A percentile compares a stretch with the other conserved stretches of the same genome.
Evolutionary conservation across 1,140 invertebrate species (phyloP).

Genomic region (Anastrepha obliqua): DNA sequence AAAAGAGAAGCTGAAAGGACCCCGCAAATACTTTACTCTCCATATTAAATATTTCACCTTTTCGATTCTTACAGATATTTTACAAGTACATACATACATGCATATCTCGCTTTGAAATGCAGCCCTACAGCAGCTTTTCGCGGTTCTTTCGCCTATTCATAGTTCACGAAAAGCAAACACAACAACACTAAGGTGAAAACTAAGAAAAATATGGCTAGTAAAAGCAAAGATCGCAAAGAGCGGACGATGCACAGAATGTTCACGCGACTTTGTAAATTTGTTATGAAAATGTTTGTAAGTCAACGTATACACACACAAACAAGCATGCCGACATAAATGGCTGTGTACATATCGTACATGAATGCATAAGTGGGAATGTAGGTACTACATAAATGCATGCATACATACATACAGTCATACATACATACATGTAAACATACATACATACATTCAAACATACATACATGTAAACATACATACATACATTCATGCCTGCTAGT

Average conservation of each 20-base stretch:
- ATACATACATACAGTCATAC: background rate
- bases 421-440: background rate
- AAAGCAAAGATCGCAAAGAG: background rate
- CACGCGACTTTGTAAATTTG: conserved; percentile 35
- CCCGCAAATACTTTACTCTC: no score
- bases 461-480: background rate
- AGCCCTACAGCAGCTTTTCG: background rate
- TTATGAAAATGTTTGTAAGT: conserved; percentile 21
- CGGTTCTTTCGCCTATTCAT: background rate
- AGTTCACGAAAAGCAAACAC: conserved; percentile 10
- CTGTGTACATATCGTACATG: no score
- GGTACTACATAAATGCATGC: background rate
- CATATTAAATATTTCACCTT: no score
- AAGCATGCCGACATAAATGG: no score
- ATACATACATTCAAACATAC: background rate
- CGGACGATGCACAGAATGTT: conserved; percentile 28
- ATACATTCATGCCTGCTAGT: background rate
- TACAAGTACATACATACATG: background rate
- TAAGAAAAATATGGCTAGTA: background rate
- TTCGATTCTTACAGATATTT: no score
- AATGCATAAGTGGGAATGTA: no score
- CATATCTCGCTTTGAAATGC: background rate
- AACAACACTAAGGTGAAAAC: background rate
- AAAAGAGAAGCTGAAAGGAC: no score
- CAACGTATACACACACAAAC: background rate